These are phyloP conservation scores for Garra rufa DNA, from an alignment of 2,113 vertebrate species.

Conservation along the genomic window DNA sequence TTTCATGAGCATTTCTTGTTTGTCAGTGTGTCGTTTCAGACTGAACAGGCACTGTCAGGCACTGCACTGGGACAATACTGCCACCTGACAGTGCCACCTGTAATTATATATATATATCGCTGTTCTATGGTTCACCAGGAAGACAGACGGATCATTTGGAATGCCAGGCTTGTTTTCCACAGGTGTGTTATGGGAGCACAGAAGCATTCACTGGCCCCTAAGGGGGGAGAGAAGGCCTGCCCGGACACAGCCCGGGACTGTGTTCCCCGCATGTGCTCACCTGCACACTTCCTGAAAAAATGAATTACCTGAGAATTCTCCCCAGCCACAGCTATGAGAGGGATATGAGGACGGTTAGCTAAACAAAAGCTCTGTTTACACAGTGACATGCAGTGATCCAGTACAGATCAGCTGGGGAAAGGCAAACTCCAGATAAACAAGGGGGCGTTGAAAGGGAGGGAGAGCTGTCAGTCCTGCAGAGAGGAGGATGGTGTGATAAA, in stretches of 20 bases:
- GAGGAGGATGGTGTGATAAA: neutral
- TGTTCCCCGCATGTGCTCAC: neutral
- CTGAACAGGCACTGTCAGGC: no score
- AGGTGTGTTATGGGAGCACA: neutral
- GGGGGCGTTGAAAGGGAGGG: conserved; percentile 51
- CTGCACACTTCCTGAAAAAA: conserved; percentile 15
- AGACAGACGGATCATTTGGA: conserved; percentile 49
- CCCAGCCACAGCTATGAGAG: neutral
- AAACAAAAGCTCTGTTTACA: conserved; percentile 68
- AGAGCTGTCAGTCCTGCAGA: conserved; percentile 13
- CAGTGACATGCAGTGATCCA: conserved; percentile 64
- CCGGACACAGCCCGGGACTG: neutral
- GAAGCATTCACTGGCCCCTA: neutral
- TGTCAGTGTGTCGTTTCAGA: neutral
- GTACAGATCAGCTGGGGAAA: conserved; percentile 64
- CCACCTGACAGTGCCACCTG: conserved; percentile 31
- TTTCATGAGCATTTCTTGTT: neutral
- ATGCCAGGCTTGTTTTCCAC: conserved; percentile 20
- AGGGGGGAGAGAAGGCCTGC: neutral
- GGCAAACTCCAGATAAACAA: conserved; percentile 62
- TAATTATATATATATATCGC: conserved; percentile 61
- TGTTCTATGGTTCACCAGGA: conserved; percentile 53
- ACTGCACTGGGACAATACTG: neutral
- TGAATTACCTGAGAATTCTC: neutral
- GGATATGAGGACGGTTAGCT: conserved; percentile 29